Percentiles rank a stretch among this genome's conserved stretches.
Conservation (phyloP, 1,140 invertebrate genomes). For the Caenorhabditis remanei region DNA sequence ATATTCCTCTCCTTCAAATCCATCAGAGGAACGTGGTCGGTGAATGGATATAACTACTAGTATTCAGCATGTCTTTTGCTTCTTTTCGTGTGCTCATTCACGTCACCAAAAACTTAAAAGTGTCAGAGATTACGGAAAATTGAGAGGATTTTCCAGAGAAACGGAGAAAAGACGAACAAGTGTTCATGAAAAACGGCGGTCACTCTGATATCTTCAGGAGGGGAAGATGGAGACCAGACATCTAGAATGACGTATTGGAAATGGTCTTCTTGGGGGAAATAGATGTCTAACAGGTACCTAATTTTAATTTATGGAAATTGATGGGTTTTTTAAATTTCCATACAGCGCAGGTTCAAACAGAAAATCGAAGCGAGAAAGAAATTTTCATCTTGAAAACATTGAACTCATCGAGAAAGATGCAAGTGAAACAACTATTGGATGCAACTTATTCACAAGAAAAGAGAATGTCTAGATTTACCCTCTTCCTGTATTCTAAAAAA, state of each 20-base stretch:
- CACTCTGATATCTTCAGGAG: not conserved
- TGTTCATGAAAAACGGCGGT: not conserved
- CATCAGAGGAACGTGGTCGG: not conserved
- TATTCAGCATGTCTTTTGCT: constrained; percentile 10
- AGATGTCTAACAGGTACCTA: not conserved
- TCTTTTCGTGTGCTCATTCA: constrained; percentile 11
- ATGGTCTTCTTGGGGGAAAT: not conserved
- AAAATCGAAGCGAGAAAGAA: too few relatives aligned
- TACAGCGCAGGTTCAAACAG: too few relatives aligned
- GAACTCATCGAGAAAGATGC: too few relatives aligned
- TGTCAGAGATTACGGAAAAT: constrained; percentile 42
- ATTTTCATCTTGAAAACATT: too few relatives aligned
- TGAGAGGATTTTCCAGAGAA: not conserved
- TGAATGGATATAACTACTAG: constrained; percentile 12
- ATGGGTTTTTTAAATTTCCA: too few relatives aligned
- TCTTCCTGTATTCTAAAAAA: too few relatives aligned
- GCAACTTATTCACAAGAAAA: too few relatives aligned
- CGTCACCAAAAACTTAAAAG: constrained; percentile 31
- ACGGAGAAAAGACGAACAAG: not conserved
- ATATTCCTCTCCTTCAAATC: too few relatives aligned
- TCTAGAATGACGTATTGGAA: not conserved
- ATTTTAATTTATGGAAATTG: not conserved
- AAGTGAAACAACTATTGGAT: too few relatives aligned
- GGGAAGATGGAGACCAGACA: not conserved
- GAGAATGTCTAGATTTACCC: too few relatives aligned